Evolutionary conservation across 2,888 invertebrate genomes (phyloP).

Genomic region (Chloroclysta siterata): DNA sequence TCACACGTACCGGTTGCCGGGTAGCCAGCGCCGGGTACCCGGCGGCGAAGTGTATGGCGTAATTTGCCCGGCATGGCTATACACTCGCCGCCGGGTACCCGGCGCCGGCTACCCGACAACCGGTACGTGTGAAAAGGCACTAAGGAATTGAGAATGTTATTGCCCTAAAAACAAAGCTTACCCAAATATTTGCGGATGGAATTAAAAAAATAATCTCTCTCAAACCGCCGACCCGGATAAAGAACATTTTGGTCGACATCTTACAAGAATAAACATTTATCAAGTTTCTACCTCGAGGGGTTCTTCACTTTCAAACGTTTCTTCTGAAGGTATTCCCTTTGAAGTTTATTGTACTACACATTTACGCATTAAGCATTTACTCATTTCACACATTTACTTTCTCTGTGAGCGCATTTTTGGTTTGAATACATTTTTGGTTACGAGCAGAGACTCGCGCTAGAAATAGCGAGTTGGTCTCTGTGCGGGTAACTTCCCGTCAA

Average conservation of each 20-base stretch:
- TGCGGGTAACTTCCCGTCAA: no score
- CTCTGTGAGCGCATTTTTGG: constrained; percentile 1
- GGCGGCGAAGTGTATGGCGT: no score
- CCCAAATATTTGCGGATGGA: constrained; percentile 3
- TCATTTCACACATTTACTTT: constrained; percentile 11
- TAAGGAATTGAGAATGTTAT: not conserved
- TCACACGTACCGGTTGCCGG: no score
- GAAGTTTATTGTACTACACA: constrained; percentile 23
- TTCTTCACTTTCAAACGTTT: constrained; percentile 6
- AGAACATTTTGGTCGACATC: constrained; percentile 13
- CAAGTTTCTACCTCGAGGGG: constrained; percentile 15
- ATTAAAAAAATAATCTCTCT: constrained; percentile 17
- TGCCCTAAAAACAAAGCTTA: not conserved
- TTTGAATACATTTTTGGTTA: constrained; percentile 5
- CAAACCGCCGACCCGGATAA: constrained; percentile 12
- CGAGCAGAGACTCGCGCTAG: not conserved
- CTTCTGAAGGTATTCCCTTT: constrained; percentile 17
- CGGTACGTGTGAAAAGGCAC: no score
- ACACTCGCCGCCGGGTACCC: no score
- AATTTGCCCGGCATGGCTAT: no score
- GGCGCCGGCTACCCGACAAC: no score
- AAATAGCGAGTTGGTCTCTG: not conserved
- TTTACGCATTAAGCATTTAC: constrained; percentile 16
- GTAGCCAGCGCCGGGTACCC: no score
- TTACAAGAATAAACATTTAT: constrained; percentile 16